phyloP scores from a whole-genome alignment of 2,113 vertebrate species.

The Syrmaticus mikado region DNA sequence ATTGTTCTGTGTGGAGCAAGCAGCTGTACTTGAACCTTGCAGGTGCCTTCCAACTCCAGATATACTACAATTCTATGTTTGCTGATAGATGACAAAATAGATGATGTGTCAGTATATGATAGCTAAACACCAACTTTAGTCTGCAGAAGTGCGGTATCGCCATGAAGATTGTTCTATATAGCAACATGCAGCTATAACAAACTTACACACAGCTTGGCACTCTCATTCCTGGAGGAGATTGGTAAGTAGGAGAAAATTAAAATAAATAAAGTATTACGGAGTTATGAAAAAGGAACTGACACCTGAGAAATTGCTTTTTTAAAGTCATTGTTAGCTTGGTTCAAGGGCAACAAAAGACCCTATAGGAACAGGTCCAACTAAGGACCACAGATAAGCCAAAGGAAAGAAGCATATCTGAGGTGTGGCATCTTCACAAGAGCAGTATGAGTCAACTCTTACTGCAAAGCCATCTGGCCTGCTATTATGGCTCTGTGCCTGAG shows the following conservation, averaged over 20 bases:
- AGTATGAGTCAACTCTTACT: not conserved
- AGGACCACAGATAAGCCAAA: not conserved
- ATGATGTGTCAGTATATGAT: not conserved
- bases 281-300: not conserved
- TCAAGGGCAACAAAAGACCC: not conserved
- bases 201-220: not conserved
- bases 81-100: not conserved
- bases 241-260: not conserved
- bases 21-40: too few species aligned
- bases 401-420: not conserved
- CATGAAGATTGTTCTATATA: not conserved
- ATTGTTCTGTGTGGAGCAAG: too few species aligned
- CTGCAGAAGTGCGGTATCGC: not conserved
- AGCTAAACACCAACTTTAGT: not conserved
- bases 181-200: not conserved
- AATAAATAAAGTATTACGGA: not conserved
- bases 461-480: not conserved
- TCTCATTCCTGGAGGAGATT: not conserved
- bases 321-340: not conserved
- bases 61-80: too few species aligned
- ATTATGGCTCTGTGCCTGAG: not conserved
- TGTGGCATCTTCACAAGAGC: accelerated
- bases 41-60: too few species aligned
- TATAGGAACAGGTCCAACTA: not conserved
- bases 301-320: not conserved